These are phyloP conservation scores for Fragariocoptes setiger DNA, from an alignment of 1,140 invertebrate genomes.

Conservation along the genomic window DNA sequence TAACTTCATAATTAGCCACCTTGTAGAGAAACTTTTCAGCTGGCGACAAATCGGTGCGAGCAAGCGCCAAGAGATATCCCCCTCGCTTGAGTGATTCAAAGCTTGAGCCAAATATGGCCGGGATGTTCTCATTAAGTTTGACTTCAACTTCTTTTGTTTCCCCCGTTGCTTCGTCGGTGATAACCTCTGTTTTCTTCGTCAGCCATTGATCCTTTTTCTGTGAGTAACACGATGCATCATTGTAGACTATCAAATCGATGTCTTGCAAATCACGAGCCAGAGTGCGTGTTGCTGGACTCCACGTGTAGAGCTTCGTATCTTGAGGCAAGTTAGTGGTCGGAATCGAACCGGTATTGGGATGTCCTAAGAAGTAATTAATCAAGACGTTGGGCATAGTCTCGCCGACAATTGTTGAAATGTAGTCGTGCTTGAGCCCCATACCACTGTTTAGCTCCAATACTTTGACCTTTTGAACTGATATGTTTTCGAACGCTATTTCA, in stretches of 20 bases:
- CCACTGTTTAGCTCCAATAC: conserved; percentile 29
- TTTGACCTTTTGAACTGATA: conserved; percentile 32
- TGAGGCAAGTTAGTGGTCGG: neutral
- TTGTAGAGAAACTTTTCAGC: conserved; percentile 36
- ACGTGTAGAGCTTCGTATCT: neutral
- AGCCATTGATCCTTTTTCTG: neutral
- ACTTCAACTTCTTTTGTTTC: conserved; percentile 20
- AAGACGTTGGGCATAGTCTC: neutral
- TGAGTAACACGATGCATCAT: conserved; percentile 11
- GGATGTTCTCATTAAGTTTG: conserved; percentile 16
- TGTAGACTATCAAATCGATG: conserved; percentile 15
- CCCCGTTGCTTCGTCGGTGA: conserved; percentile 15
- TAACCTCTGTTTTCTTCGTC: conserved; percentile 13
- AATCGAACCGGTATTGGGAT: conserved; percentile 8
- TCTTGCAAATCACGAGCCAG: neutral
- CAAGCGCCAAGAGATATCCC: conserved; percentile 14
- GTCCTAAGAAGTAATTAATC: conserved; percentile 15
- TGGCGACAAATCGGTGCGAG: conserved; percentile 24
- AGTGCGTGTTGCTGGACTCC: neutral
- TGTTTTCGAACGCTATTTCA: conserved; percentile 47
- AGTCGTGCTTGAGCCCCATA: neutral
- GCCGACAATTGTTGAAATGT: neutral
- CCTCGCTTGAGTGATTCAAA: neutral
- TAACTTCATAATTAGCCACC: conserved; percentile 13
- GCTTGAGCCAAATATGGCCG: neutral